phyloP scores from a whole-genome alignment of 1,140 invertebrate genomes.

The Lucilia sericata region DNA sequence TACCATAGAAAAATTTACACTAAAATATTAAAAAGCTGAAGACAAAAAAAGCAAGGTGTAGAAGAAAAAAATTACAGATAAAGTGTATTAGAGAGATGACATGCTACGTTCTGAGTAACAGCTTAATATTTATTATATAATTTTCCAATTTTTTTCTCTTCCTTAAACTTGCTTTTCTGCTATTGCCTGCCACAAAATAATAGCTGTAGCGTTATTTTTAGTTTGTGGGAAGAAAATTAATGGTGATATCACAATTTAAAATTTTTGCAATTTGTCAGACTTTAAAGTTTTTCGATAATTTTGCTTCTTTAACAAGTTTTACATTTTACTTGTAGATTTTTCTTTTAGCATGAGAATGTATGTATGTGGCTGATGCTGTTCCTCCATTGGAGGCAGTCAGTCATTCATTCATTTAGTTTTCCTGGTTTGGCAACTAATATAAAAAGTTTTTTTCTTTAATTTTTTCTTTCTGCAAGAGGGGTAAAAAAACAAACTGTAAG shows the following conservation, averaged over 20 bases:
- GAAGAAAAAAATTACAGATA: background rate
- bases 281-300: conserved; percentile 36
- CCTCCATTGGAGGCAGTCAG: background rate
- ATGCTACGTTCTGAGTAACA: background rate
- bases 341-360: too few species aligned
- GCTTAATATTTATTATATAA: background rate
- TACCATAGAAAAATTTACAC: background rate
- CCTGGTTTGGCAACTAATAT: background rate
- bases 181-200: background rate
- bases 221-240: conserved; percentile 34
- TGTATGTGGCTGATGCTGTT: background rate
- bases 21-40: background rate
- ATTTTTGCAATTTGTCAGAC: conserved; percentile 39
- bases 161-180: background rate
- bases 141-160: background rate
- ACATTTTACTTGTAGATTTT: background rate
- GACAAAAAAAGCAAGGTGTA: background rate
- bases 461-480: background rate
- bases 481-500: background rate
- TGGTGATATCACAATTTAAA: conserved; percentile 37
- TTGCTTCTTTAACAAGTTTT: conserved; percentile 15
- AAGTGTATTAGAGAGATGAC: conserved; percentile 16
- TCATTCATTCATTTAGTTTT: background rate
- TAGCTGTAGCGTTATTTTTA: background rate
- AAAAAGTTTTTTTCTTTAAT: background rate